A percentile compares a stretch with the other conserved stretches of the same genome.
Conservation (phyloP, 2,113 vertebrate genomes). For the Drymodes brunneopygia region DNA sequence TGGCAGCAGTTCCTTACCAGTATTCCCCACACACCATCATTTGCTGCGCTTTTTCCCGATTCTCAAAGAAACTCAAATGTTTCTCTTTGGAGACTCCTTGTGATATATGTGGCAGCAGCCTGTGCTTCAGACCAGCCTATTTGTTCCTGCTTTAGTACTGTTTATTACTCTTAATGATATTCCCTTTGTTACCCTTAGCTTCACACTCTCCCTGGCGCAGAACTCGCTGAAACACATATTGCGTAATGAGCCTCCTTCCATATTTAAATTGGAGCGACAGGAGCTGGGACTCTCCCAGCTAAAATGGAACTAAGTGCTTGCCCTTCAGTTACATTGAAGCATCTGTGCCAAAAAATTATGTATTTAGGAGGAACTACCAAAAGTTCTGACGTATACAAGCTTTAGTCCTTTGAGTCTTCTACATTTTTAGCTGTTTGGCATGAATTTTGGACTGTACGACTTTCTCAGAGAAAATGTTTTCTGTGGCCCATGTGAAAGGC, state of each 20-base stretch:
- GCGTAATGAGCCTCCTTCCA: not conserved
- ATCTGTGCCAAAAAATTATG: slow-evolving; percentile 9
- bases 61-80: not conserved
- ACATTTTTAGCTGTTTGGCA: not conserved
- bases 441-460: not conserved
- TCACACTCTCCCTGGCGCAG: not conserved
- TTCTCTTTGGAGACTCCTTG: not conserved
- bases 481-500: not conserved
- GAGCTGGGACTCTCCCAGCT: slow-evolving; percentile 32
- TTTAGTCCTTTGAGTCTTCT: not conserved
- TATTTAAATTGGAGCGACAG: not conserved
- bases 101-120: not conserved
- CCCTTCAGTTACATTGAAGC: not conserved
- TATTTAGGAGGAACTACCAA: slow-evolving; percentile 2
- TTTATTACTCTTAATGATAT: not conserved
- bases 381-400: not conserved
- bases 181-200: not conserved
- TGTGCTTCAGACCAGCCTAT: not conserved
- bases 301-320: slow-evolving; percentile 16
- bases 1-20: not conserved
- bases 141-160: not conserved
- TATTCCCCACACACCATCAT: rapidly evolving
- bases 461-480: not conserved
- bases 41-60: not conserved
- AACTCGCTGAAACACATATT: not conserved